Conservation (phyloP, 1,140 invertebrate genomes). For the Ceratosolen fusciceps region DNA sequence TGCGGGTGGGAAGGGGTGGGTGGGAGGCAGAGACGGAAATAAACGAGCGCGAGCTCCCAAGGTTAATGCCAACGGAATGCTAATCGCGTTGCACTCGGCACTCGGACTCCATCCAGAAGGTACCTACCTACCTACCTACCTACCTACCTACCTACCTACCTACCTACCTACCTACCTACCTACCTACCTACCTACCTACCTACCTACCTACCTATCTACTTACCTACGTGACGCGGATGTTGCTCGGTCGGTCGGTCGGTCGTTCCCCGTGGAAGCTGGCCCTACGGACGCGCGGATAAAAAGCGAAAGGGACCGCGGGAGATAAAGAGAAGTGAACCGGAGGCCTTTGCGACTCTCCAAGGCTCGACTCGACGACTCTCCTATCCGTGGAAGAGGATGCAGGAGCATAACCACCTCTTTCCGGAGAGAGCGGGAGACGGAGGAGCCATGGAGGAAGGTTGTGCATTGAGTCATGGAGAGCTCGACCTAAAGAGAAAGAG, state of each 20-base stretch:
- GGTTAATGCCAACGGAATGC: neutral
- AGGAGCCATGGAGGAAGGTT: neutral
- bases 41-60: neutral
- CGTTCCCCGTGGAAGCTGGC: neutral
- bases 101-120: no score
- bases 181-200: no score
- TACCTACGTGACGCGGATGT: no score
- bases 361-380: neutral
- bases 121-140: no score
- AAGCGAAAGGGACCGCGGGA: no score
- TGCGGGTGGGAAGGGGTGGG: no score
- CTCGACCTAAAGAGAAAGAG: neutral
- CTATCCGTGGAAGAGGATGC: neutral
- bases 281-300: neutral
- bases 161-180: no score
- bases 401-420: neutral
- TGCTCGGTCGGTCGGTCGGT: neutral
- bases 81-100: neutral
- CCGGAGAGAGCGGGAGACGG: neutral
- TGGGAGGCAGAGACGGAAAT: neutral
- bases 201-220: no score
- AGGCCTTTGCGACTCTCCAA: neutral
- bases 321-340: neutral
- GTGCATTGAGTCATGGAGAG: slow-evolving; percentile 16
- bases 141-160: no score